Base-by-base conservation (phyloP, 2,113 vertebrate genomes). In the Casuarius casuarius region DNA sequence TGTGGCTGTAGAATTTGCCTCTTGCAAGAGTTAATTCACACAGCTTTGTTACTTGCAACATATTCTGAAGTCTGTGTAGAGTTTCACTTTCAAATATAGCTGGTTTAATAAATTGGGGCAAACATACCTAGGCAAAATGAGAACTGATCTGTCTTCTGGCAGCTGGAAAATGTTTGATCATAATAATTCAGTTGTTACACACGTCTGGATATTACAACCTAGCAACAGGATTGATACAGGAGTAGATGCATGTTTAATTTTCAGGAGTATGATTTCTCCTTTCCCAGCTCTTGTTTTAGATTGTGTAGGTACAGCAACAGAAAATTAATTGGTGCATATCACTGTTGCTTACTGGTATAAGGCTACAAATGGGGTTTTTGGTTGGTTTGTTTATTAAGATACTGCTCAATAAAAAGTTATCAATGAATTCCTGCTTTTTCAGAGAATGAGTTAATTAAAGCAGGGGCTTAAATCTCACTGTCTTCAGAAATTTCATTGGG, bases 171-270 rank as follows among this genome's bases (percentile, higher is more conserved):
- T 9, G 1, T 80, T 77, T 90, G 54, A 51, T 89, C 20, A 17
- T 63, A 66, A 9, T 35, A 89, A 71, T 71, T 92, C 40, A 65
- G 21, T 56, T 77, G 28, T n/a, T 89, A 48, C 44, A 48, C 48
- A 11, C 74, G 38, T 84, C 46, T 71, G 66, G 51, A 4, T 87
- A 48, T 84, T 95, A 59, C 35, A 93, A 10, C 44, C 15, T 28
- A 89, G 68, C 5, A 92, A 87, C 14, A 40, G 31, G 54, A 48
- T 1, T 58, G 71, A 52, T 73, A 83, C 31, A 87, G 58, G 51
- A 84, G 10, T 26, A 82, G 73, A 51, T 78, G 68, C 59, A 71
- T 81, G 61, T 92, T 87, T 89, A 81, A 35, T 87, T 95, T 94
- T 94, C 77, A 75, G 70, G 77, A 75, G 16, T 38, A 4, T 80